Percentiles rank a stretch among this genome's conserved stretches.
Conservation (phyloP, 2,888 invertebrate genomes). For the Agrochola lychnidis region DNA sequence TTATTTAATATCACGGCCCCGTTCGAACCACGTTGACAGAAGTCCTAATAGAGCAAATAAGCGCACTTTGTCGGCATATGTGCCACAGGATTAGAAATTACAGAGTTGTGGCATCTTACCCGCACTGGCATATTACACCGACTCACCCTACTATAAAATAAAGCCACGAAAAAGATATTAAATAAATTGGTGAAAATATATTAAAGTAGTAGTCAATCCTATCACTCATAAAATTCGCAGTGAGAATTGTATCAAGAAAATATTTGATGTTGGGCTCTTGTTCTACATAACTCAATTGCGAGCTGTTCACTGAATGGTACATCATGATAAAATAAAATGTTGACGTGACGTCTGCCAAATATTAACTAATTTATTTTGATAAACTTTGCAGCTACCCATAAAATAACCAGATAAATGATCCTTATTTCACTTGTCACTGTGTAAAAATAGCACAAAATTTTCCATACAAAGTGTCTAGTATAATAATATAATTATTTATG, state of each 20-base stretch:
- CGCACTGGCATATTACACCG: background rate
- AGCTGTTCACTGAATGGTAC: too few relatives aligned
- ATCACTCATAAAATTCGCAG: too few relatives aligned
- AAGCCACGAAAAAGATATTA: too few relatives aligned
- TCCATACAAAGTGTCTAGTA: background rate
- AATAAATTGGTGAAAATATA: too few relatives aligned
- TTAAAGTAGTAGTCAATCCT: too few relatives aligned
- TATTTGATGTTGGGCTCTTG: too few relatives aligned
- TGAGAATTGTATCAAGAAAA: too few relatives aligned
- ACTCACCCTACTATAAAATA: background rate
- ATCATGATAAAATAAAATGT: background rate
- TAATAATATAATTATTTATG: constrained; percentile 9
- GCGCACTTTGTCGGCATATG: background rate
- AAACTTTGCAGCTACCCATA: background rate
- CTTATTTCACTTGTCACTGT: background rate
- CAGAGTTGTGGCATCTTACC: background rate
- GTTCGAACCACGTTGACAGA: background rate
- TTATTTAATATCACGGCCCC: background rate
- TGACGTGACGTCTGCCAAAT: background rate
- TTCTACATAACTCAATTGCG: too few relatives aligned
- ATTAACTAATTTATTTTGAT: background rate
- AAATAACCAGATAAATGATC: background rate
- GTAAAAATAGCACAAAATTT: background rate
- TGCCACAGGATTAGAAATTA: background rate
- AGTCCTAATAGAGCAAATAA: background rate